Conservation (phyloP, 1,140 invertebrate species). For the Archegozetes longisetosus region DNA sequence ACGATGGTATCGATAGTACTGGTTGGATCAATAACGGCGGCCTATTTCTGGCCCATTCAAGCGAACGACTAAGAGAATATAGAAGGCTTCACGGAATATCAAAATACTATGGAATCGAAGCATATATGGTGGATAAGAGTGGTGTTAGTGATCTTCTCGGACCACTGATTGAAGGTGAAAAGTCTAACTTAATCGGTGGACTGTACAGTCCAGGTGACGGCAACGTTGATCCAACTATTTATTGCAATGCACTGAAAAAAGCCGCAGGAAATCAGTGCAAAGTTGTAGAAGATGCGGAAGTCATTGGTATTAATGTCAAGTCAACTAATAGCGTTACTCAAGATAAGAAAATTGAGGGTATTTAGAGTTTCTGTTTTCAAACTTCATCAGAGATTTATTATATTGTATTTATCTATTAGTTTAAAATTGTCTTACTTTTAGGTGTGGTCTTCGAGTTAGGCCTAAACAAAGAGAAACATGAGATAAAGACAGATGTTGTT, state of each 20-base stretch:
- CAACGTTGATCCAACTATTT: constrained; percentile 54
- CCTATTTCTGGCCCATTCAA: constrained; percentile 55
- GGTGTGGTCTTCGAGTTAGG: too few species aligned
- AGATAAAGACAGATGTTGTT: neutral
- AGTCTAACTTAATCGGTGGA: constrained; percentile 49
- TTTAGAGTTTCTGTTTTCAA: too few species aligned
- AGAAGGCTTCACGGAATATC: constrained; percentile 46
- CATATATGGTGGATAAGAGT: constrained; percentile 45
- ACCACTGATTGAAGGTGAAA: constrained; percentile 47
- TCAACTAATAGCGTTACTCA: neutral
- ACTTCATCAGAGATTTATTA: too few species aligned
- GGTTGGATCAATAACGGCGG: constrained; percentile 78
- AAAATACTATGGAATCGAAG: constrained; percentile 42
- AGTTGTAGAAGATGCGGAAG: neutral
- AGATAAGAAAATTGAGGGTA: neutral
- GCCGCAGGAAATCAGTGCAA: constrained; percentile 35
- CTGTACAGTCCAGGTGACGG: constrained; percentile 66
- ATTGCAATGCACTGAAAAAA: constrained; percentile 53
- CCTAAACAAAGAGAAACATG: neutral
- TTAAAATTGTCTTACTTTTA: too few species aligned
- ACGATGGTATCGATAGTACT: constrained; percentile 58
- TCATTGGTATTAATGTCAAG: neutral
- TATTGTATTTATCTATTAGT: too few species aligned
- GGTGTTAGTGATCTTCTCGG: constrained; percentile 54
- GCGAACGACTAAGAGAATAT: constrained; percentile 65